Evolutionary conservation across 2,888 invertebrate genomes (phyloP).

Genomic region (Ethmia dodecea): DNA sequence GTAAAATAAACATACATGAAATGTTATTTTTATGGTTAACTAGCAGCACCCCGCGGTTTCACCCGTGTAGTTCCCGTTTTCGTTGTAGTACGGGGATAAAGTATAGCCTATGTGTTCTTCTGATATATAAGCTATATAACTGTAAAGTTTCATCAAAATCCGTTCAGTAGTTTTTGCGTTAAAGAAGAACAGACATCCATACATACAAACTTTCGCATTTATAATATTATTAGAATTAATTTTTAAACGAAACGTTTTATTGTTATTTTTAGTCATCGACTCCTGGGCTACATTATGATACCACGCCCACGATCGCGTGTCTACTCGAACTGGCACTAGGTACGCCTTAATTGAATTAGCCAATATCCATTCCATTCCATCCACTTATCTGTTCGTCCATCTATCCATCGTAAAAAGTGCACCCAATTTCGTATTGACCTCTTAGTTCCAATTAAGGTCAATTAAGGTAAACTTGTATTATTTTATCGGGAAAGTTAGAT

Average conservation of each 20-base stretch:
- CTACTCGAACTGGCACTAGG: constrained; percentile 22
- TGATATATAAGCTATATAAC: too few species aligned
- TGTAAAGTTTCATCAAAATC: too few species aligned
- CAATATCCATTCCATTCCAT: constrained; percentile 49
- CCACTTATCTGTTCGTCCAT: constrained; percentile 35
- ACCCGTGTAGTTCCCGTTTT: too few species aligned
- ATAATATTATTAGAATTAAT: background rate
- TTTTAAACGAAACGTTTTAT: background rate
- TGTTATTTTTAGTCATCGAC: background rate
- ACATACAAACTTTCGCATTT: too few species aligned
- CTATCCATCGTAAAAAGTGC: constrained; percentile 25
- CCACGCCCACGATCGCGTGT: constrained; percentile 42
- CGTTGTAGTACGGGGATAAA: too few species aligned
- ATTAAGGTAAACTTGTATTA: constrained; percentile 22
- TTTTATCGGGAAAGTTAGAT: too few species aligned
- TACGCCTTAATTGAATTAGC: constrained; percentile 59
- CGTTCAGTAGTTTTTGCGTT: too few species aligned
- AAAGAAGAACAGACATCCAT: too few species aligned
- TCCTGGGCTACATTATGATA: constrained; percentile 22
- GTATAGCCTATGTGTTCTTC: too few species aligned
- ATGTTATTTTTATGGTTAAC: too few species aligned
- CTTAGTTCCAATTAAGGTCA: constrained; percentile 17
- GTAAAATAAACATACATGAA: too few species aligned
- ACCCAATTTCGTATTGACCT: constrained; percentile 22
- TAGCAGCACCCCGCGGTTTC: too few species aligned